Evolutionary conservation across 2,888 invertebrate species (phyloP).

Genomic region (Dermolepida albohirtum): DNA sequence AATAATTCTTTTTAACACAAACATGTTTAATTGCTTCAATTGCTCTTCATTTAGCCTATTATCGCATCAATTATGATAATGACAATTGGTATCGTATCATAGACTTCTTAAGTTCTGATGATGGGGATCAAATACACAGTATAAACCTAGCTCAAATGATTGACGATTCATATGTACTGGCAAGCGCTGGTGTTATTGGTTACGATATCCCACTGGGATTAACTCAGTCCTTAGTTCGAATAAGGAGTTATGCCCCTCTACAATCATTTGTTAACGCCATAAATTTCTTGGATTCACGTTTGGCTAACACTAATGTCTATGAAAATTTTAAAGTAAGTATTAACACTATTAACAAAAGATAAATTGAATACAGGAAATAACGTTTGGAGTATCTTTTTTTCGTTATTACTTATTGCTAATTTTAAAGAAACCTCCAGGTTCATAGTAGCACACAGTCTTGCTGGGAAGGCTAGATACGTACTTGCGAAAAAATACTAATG

Average conservation of each 20-base stretch:
- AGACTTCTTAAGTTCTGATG: slow-evolving; percentile 62
- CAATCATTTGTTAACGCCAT: slow-evolving; percentile 60
- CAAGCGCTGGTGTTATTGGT: slow-evolving; percentile 69
- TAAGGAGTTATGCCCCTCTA: slow-evolving; percentile 77
- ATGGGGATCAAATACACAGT: slow-evolving; percentile 67
- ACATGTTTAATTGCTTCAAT: slow-evolving; percentile 13
- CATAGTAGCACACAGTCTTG: too few relatives aligned
- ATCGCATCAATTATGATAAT: slow-evolving; percentile 78
- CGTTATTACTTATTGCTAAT: too few relatives aligned
- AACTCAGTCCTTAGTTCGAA: slow-evolving; percentile 70
- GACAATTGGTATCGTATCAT: slow-evolving; percentile 74
- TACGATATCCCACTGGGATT: slow-evolving; percentile 70
- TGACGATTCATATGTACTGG: slow-evolving; percentile 77
- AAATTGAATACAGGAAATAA: too few relatives aligned
- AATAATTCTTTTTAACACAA: not conserved
- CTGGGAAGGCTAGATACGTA: too few relatives aligned
- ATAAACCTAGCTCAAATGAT: slow-evolving; percentile 80
- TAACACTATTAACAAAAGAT: too few relatives aligned
- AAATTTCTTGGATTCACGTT: slow-evolving; percentile 45
- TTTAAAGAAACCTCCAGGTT: too few relatives aligned
- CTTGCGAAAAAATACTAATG: too few relatives aligned
- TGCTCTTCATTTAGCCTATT: slow-evolving; percentile 68
- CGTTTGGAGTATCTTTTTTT: too few relatives aligned
- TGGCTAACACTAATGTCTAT: slow-evolving; percentile 42
- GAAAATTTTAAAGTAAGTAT: slow-evolving; percentile 41